phyloP scores from a whole-genome alignment of 2,113 vertebrate species.

The Equus przewalskii region DNA sequence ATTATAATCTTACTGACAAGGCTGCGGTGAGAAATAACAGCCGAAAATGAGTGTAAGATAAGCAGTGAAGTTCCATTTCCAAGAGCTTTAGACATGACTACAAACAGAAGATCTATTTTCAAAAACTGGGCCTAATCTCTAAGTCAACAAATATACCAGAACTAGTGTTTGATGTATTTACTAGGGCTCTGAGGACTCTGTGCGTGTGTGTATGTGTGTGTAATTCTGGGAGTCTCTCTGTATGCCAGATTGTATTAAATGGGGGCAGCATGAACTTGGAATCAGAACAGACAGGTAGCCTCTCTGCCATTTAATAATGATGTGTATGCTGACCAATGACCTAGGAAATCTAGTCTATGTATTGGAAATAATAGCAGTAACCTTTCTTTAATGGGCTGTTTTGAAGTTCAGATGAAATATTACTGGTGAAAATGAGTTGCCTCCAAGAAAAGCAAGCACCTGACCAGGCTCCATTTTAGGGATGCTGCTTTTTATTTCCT shows the following conservation, averaged over 20 bases:
- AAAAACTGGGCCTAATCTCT: background rate
- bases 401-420: background rate
- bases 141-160: background rate
- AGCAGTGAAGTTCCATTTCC: background rate
- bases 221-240: background rate
- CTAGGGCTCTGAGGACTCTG: background rate
- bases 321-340: background rate
- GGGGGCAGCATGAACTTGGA: too few species aligned
- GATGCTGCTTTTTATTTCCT: background rate
- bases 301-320: background rate
- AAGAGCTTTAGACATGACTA: background rate
- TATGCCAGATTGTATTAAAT: fast-evolving
- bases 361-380: background rate
- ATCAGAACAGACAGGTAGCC: background rate
- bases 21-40: background rate
- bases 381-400: too few species aligned
- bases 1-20: background rate
- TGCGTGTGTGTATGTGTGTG: background rate
- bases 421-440: background rate
- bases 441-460: background rate
- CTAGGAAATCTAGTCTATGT: background rate
- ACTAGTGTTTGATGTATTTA: background rate
- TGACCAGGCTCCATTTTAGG: background rate
- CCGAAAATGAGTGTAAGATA: background rate
- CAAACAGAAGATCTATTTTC: background rate